Percentiles rank a stretch among this genome's conserved stretches.
These are phyloP conservation scores for Nannobrachium achirus DNA, from an alignment of 2,113 vertebrate species.

Conservation along the genomic window DNA sequence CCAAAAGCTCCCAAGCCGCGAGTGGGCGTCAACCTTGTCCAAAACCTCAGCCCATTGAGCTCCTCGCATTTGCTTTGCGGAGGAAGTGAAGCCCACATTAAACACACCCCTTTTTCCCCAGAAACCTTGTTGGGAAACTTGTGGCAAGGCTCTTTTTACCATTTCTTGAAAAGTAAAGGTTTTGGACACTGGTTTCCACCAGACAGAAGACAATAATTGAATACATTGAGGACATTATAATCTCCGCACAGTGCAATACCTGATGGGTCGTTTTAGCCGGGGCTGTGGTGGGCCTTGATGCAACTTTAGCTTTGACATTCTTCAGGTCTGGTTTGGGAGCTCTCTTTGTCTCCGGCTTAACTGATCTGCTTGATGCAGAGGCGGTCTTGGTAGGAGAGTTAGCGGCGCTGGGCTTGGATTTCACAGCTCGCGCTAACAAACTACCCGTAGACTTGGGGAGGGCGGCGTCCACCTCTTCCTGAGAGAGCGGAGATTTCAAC, in stretches of 20 bases:
- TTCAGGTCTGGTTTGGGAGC: slow-evolving; percentile 53
- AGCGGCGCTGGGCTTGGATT: slow-evolving; percentile 9
- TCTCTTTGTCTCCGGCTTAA: slow-evolving; percentile 26
- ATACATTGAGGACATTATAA: no score
- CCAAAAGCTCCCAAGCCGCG: no score
- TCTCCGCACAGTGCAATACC: slow-evolving; percentile 33
- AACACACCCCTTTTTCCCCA: no score
- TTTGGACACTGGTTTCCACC: no score
- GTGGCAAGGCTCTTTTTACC: no score
- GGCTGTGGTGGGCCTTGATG: slow-evolving; percentile 24
- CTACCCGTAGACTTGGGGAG: neutral
- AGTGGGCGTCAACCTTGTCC: no score
- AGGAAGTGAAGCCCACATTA: no score
- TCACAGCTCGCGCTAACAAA: slow-evolving; percentile 14
- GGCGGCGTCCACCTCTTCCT: neutral
- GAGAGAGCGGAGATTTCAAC: neutral
- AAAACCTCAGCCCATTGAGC: no score
- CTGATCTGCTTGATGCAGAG: slow-evolving; percentile 10
- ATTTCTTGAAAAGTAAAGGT: no score
- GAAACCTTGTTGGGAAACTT: no score
- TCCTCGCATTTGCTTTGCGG: no score
- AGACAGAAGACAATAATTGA: no score
- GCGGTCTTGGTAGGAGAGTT: neutral
- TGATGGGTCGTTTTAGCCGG: slow-evolving; percentile 38
- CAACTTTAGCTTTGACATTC: slow-evolving; percentile 58